Conservation (phyloP, 2,888 invertebrate species). For the Metalampra italica region DNA sequence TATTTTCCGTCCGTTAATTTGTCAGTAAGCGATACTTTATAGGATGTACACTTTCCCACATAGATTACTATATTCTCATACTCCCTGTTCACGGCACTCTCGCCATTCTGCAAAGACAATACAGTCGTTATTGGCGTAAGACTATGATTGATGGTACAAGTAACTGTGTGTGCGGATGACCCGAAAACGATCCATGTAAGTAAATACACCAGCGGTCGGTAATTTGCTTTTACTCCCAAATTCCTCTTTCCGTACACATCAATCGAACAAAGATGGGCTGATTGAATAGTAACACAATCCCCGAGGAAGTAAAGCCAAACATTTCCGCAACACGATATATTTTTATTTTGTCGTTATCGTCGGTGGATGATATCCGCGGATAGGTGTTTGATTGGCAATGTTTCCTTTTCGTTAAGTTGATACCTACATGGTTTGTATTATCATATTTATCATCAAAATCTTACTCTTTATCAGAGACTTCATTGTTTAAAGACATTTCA, state of each 20-base stretch:
- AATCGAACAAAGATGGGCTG: constrained; percentile 49
- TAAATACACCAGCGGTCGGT: constrained; percentile 42
- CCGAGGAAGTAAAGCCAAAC: constrained; percentile 35
- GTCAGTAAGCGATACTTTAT: constrained; percentile 51
- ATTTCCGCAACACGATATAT: constrained; percentile 24
- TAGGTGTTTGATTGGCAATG: not conserved
- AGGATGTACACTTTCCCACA: constrained; percentile 23
- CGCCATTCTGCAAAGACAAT: not conserved
- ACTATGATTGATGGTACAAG: not conserved
- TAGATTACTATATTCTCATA: constrained; percentile 2
- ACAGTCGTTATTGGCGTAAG: not conserved
- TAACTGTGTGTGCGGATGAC: constrained; percentile 9
- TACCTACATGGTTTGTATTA: too few relatives aligned
- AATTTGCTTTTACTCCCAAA: constrained; percentile 48
- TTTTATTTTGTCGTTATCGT: constrained; percentile 12
- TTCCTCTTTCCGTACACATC: constrained; percentile 34
- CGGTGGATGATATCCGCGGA: not conserved
- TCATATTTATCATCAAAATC: too few relatives aligned
- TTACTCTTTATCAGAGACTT: too few relatives aligned
- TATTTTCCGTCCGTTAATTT: constrained; percentile 48
- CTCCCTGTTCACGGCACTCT: not conserved
- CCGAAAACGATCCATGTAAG: constrained; percentile 45
- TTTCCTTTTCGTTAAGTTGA: too few relatives aligned
- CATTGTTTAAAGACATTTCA: too few relatives aligned
- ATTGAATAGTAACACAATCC: constrained; percentile 63